Percentiles rank a stretch among this genome's conserved stretches.
Evolutionary conservation across 2,888 invertebrate species (phyloP).

Genomic region (Serripes groenlandicus): DNA sequence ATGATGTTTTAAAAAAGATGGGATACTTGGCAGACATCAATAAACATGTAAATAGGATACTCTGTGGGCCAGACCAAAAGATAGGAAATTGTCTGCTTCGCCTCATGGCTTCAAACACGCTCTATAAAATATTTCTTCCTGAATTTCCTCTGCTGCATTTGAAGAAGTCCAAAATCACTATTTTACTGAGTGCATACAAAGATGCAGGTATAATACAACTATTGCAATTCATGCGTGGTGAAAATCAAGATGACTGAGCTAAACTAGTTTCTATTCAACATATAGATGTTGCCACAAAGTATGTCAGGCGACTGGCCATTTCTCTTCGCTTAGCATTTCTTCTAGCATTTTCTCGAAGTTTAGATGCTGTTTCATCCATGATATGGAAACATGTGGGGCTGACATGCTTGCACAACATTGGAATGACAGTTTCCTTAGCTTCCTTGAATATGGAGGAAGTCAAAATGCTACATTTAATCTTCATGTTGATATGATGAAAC

Average conservation of each 20-base stretch:
- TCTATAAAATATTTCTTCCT: constrained; percentile 38
- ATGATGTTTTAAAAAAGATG: constrained; percentile 50
- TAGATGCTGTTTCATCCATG: too few relatives aligned
- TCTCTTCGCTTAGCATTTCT: constrained; percentile 33
- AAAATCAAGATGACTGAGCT: constrained; percentile 45
- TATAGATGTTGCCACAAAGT: constrained; percentile 44
- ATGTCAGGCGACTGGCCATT: constrained; percentile 28
- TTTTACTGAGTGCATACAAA: constrained; percentile 49
- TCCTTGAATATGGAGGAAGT: constrained; percentile 19
- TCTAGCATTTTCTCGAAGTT: constrained; percentile 21
- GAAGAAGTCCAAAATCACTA: constrained; percentile 57
- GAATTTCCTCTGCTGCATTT: constrained; percentile 54
- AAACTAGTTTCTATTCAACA: constrained; percentile 40
- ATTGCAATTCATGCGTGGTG: constrained; percentile 48
- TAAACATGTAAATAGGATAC: constrained; percentile 17
- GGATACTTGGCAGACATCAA: constrained; percentile 39
- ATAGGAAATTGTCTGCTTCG: constrained; percentile 35
- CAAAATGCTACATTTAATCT: constrained; percentile 53
- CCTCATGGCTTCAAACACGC: not conserved
- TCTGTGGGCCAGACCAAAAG: constrained; percentile 54
- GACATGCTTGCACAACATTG: constrained; percentile 19
- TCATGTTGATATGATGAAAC: constrained; percentile 54
- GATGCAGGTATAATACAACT: constrained; percentile 51
- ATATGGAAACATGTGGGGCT: too few relatives aligned
- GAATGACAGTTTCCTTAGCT: constrained; percentile 7